Conservation (phyloP, 2,113 vertebrate species). For the Ophiodon elongatus region DNA sequence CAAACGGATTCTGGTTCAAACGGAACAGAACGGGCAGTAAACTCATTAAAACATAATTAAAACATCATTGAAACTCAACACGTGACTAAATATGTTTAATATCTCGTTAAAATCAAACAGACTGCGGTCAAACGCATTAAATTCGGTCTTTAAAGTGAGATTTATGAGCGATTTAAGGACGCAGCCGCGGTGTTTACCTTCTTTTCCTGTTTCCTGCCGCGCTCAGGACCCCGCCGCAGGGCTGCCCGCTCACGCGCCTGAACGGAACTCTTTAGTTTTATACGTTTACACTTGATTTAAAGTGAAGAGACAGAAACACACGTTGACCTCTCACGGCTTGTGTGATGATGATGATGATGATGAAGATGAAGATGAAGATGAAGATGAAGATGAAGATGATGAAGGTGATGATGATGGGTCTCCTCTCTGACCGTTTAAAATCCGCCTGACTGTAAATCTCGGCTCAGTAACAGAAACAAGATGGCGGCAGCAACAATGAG, state of each 20-base stretch:
- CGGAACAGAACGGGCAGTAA: too few relatives aligned
- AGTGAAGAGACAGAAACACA: fast-evolving
- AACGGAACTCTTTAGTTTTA: background rate
- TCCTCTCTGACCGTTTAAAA: fast-evolving
- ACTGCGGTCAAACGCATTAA: fast-evolving
- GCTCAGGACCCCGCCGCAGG: slow-evolving; percentile 38
- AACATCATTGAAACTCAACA: background rate
- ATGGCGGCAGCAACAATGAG: slow-evolving; percentile 77
- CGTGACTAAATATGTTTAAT: fast-evolving
- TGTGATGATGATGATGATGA: too few relatives aligned
- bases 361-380: background rate
- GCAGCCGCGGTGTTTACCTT: slow-evolving; percentile 54
- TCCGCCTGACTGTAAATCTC: background rate
- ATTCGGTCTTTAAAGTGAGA: background rate
- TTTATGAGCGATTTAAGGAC: fast-evolving
- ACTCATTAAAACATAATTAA: background rate
- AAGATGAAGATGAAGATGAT: too few relatives aligned
- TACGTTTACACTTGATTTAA: background rate
- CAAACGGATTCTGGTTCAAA: too few relatives aligned
- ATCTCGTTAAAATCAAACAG: fast-evolving
- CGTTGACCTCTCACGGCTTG: fast-evolving
- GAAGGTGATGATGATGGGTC: background rate
- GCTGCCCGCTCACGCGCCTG: slow-evolving; percentile 34
- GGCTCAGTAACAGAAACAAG: slow-evolving; percentile 23
- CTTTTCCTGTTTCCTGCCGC: slow-evolving; percentile 4